A percentile compares a stretch with the other conserved stretches of the same genome.
Conservation (phyloP, 37 sponge, comb jelly and placozoan species). For the Halichondria panicea region DNA sequence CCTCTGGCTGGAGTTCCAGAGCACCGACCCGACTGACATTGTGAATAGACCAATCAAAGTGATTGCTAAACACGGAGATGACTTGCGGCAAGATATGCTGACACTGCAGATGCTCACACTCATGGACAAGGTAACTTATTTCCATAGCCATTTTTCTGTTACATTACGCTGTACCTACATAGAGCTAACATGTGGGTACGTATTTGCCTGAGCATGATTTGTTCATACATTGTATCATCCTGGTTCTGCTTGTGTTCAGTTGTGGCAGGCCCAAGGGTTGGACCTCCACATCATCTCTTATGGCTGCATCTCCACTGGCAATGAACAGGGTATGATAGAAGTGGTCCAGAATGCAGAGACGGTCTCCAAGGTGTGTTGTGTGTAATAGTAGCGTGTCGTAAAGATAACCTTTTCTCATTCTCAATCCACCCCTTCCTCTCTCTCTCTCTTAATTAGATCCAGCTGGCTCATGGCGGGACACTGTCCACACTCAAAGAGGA, state of each 20-base stretch:
- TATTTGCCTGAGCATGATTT: no score
- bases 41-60: slow-evolving; percentile 60
- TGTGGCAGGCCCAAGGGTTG: slow-evolving; percentile 85
- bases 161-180: no score
- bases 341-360: slow-evolving; percentile 91
- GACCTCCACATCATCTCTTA: slow-evolving; percentile 91
- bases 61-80: slow-evolving; percentile 91
- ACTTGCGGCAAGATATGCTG: slow-evolving; percentile 95
- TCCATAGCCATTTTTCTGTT: no score
- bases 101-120: slow-evolving; percentile 90
- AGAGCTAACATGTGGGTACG: no score
- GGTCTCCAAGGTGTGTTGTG: slow-evolving; percentile 71
- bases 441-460: slow-evolving; percentile 57
- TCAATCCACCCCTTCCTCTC: not conserved
- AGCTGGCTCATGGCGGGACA: slow-evolving; percentile 60
- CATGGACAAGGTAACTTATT: slow-evolving; percentile 65
- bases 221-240: no score
- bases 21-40: slow-evolving; percentile 59
- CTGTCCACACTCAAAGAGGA: slow-evolving; percentile 85
- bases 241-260: slow-evolving; percentile 11
- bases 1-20: slow-evolving; percentile 90
- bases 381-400: not conserved
- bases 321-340: slow-evolving; percentile 88
- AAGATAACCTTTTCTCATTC: not conserved
- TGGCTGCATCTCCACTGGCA: slow-evolving; percentile 94